A percentile compares a stretch with the other conserved stretches of the same genome.
Conservation (phyloP, 2,888 invertebrate species). For the Polyommatus icarus region DNA sequence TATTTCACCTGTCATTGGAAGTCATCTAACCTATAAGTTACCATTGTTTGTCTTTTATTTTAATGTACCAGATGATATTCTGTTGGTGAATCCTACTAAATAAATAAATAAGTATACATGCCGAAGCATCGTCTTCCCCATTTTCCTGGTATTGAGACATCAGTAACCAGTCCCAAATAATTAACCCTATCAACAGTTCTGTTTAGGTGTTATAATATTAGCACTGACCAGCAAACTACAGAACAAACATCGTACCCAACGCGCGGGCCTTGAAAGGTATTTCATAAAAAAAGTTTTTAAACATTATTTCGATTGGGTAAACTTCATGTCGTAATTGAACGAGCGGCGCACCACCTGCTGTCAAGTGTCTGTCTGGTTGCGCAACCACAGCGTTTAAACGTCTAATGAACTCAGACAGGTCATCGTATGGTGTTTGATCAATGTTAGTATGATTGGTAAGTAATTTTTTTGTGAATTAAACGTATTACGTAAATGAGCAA, state of each 20-base stretch:
- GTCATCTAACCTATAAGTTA: no score
- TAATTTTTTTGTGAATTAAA: no score
- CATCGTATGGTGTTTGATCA: not conserved
- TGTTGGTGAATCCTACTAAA: no score
- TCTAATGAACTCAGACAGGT: not conserved
- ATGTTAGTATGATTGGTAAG: not conserved
- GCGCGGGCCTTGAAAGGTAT: not conserved
- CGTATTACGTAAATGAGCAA: no score
- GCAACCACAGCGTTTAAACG: not conserved
- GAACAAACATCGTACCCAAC: not conserved
- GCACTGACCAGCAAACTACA: not conserved
- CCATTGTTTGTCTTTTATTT: no score
- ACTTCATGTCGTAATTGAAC: not conserved
- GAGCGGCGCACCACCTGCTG: constrained; percentile 6
- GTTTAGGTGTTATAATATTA: not conserved
- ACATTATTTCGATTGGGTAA: not conserved
- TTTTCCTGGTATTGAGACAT: not conserved
- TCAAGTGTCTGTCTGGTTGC: not conserved
- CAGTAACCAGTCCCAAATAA: not conserved
- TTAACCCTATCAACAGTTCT: not conserved
- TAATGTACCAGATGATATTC: no score
- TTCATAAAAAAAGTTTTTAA: not conserved
- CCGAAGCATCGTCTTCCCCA: not conserved
- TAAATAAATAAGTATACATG: no score
- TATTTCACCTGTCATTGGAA: no score